Percentiles rank a stretch among this genome's conserved stretches.
phyloP scores from a whole-genome alignment of 2,888 invertebrate species.

The Chrysolina americana region DNA sequence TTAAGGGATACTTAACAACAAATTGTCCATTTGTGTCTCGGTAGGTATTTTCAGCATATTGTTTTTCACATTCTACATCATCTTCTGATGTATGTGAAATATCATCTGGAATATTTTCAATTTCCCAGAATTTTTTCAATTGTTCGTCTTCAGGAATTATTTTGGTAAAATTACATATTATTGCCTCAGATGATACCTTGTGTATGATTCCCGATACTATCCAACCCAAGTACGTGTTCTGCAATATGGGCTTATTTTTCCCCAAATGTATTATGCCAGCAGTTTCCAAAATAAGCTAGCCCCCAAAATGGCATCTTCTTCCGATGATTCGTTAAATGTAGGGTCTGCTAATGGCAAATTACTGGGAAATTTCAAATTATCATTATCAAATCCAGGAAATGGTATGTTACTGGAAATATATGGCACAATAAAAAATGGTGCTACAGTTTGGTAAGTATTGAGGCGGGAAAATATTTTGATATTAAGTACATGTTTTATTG shows the following conservation, averaged over 20 bases:
- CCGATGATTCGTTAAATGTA: too few relatives aligned
- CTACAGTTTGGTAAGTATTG: background rate
- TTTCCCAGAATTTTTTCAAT: conserved; percentile 17
- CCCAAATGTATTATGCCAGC: background rate
- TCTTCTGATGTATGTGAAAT: conserved; percentile 4
- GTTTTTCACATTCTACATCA: conserved; percentile 20
- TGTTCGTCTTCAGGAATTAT: background rate
- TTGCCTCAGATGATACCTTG: background rate
- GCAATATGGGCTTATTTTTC: background rate
- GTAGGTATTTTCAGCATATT: conserved; percentile 1
- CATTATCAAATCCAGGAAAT: background rate
- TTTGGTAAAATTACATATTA: too few relatives aligned
- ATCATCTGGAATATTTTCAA: conserved; percentile 3
- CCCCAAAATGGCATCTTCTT: too few relatives aligned
- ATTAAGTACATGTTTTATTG: conserved; percentile 20
- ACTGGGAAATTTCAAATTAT: background rate
- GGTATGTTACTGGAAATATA: conserved; percentile 12
- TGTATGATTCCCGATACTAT: background rate
- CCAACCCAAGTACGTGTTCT: conserved; percentile 15
- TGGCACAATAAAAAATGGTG: conserved; percentile 14
- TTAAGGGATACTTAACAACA: conserved; percentile 28
- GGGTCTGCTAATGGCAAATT: conserved; percentile 9
- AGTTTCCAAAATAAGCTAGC: too few relatives aligned
- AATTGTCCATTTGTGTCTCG: conserved; percentile 16
- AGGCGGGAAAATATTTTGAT: conserved; percentile 4